Percentiles rank a stretch among this genome's conserved stretches.
phyloP scores from a whole-genome alignment of 2,888 invertebrate species.

The Drosophila pullipes region DNA sequence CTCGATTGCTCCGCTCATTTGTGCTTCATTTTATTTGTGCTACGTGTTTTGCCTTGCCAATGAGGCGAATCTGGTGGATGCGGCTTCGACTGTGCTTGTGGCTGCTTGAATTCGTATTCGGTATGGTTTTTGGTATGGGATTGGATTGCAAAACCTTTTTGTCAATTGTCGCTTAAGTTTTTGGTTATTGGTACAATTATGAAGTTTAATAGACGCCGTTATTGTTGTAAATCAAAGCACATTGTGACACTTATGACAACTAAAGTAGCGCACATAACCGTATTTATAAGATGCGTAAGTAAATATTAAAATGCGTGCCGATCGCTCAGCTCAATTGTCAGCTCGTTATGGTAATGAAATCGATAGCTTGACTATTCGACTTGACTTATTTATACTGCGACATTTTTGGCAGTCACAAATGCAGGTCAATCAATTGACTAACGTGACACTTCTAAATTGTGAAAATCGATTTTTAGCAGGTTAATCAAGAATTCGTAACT shows the following conservation, averaged over 20 bases:
- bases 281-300: conserved; percentile 54
- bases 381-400: conserved; percentile 33
- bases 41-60: conserved; percentile 67
- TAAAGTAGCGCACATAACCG: conserved; percentile 82
- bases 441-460: conserved; percentile 12
- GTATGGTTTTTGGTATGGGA: conserved; percentile 25
- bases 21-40: conserved; percentile 76
- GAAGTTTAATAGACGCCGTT: conserved; percentile 80
- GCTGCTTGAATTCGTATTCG: conserved; percentile 31
- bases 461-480: background rate
- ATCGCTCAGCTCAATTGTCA: conserved; percentile 31
- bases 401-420: conserved; percentile 26
- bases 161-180: conserved; percentile 63
- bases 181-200: conserved; percentile 79
- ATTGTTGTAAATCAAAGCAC: conserved; percentile 82
- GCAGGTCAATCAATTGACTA: conserved; percentile 24
- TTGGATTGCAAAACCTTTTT: conserved; percentile 68
- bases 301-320: conserved; percentile 35
- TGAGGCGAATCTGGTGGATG: conserved; percentile 44
- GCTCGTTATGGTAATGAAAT: conserved; percentile 66
- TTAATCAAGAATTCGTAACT: background rate
- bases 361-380: conserved; percentile 45
- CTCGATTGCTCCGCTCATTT: conserved; percentile 60
- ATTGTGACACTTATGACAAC: conserved; percentile 82
- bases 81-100: conserved; percentile 12